These are phyloP conservation scores for Timema podura DNA, from an alignment of 2,888 invertebrate species.

Conservation along the genomic window DNA sequence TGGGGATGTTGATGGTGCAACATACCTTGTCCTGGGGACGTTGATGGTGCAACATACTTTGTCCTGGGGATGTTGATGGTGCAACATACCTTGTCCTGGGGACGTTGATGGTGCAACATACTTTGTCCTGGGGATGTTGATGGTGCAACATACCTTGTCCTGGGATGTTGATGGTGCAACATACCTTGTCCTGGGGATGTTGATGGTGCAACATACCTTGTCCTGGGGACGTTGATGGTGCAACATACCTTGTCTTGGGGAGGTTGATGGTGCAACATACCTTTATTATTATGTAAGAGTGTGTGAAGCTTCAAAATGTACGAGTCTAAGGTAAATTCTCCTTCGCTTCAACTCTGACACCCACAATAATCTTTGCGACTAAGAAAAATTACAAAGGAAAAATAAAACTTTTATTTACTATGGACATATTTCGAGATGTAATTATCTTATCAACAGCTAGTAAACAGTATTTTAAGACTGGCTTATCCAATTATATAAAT, in stretches of 20 bases:
- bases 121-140: not conserved
- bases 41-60: not conserved
- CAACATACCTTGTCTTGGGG: not conserved
- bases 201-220: not conserved
- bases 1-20: slow-evolving; percentile 8
- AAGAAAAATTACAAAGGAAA: too few relatives aligned
- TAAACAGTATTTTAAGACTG: too few relatives aligned
- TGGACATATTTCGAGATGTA: too few relatives aligned
- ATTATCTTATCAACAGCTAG: too few relatives aligned
- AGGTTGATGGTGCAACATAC: not conserved
- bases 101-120: slow-evolving; percentile 3
- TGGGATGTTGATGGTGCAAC: slow-evolving; percentile 3
- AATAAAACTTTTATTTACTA: too few relatives aligned
- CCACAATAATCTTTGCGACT: too few relatives aligned
- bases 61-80: slow-evolving; percentile 2
- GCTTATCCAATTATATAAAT: too few relatives aligned
- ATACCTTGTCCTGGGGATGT: not conserved
- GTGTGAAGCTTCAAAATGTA: too few relatives aligned
- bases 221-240: slow-evolving; percentile 2
- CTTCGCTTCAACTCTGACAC: too few relatives aligned
- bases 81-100: not conserved
- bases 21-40: not conserved
- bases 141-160: too few relatives aligned
- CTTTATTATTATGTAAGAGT: too few relatives aligned
- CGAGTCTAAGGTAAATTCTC: too few relatives aligned